Evolutionary conservation across 2,888 invertebrate genomes (phyloP).

Genomic region (Tuberolachnus salignus): DNA sequence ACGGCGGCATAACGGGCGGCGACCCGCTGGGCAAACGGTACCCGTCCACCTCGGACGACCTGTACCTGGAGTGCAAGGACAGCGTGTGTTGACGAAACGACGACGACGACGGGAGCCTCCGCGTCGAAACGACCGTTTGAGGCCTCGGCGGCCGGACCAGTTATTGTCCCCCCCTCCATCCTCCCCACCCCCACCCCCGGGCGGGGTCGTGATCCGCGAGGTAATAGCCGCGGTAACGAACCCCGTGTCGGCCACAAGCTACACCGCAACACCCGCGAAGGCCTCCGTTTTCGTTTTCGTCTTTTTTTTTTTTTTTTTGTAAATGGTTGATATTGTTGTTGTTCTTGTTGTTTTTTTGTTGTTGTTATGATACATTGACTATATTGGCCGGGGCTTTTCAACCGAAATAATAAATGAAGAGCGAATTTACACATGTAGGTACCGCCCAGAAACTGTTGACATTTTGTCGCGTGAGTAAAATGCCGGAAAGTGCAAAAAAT

Average conservation of each 20-base stretch:
- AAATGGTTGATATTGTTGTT: too few species aligned
- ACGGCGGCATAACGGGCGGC: constrained; percentile 67
- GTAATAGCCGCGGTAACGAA: neutral
- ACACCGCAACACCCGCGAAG: neutral
- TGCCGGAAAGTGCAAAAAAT: too few species aligned
- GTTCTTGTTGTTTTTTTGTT: too few species aligned
- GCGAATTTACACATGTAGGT: too few species aligned
- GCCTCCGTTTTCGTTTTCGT: neutral
- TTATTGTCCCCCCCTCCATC: too few species aligned
- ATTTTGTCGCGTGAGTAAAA: too few species aligned
- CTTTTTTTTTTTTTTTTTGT: too few species aligned
- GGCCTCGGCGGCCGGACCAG: too few species aligned
- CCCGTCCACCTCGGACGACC: constrained; percentile 61
- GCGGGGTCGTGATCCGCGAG: neutral
- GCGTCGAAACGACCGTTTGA: constrained; percentile 50
- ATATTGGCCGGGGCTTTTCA: too few species aligned
- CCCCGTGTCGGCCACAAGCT: neutral
- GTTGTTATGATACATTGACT: too few species aligned
- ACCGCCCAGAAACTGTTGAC: too few species aligned
- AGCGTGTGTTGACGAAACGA: constrained; percentile 74
- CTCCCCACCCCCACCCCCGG: neutral
- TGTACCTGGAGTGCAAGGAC: constrained; percentile 68
- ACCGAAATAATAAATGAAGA: too few species aligned
- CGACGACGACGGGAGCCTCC: neutral
- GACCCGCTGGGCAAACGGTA: constrained; percentile 65